phyloP scores from a whole-genome alignment of 2,888 invertebrate genomes.

The Nasonovia ribisnigri region DNA sequence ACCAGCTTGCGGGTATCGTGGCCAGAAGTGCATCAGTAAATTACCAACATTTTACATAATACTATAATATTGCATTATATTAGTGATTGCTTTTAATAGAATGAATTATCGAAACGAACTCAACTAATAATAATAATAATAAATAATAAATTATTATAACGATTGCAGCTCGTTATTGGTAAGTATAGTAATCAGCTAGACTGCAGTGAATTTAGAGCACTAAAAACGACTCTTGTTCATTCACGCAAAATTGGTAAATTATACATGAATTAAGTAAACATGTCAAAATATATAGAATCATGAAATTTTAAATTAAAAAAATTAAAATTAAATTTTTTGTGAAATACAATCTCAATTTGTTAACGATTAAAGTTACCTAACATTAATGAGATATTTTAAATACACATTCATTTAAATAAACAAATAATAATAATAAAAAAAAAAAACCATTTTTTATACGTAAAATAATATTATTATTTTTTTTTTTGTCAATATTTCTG shows the following conservation, averaged over 20 bases:
- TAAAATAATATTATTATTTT: neutral
- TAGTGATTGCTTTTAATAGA: neutral
- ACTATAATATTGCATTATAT: no score
- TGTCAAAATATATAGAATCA: neutral
- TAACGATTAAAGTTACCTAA: neutral
- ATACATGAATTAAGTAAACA: neutral
- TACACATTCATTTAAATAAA: neutral
- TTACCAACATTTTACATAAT: slow-evolving; percentile 7
- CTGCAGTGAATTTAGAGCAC: neutral
- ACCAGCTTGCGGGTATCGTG: slow-evolving; percentile 90
- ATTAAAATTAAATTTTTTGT: neutral
- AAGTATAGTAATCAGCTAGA: neutral
- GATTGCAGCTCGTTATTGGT: no score
- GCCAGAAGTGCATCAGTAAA: slow-evolving; percentile 91
- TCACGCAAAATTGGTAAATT: neutral
- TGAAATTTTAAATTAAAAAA: neutral
- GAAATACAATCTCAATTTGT: no score
- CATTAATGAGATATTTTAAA: neutral
- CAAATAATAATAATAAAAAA: neutral
- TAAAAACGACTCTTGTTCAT: neutral
- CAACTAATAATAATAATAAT: no score
- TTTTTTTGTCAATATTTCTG: neutral
- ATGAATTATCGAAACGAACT: neutral
- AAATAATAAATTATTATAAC: neutral
- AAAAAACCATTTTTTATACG: neutral